These are phyloP conservation scores for Rhingia campestris DNA, from an alignment of 2,888 invertebrate species.

Conservation along the genomic window DNA sequence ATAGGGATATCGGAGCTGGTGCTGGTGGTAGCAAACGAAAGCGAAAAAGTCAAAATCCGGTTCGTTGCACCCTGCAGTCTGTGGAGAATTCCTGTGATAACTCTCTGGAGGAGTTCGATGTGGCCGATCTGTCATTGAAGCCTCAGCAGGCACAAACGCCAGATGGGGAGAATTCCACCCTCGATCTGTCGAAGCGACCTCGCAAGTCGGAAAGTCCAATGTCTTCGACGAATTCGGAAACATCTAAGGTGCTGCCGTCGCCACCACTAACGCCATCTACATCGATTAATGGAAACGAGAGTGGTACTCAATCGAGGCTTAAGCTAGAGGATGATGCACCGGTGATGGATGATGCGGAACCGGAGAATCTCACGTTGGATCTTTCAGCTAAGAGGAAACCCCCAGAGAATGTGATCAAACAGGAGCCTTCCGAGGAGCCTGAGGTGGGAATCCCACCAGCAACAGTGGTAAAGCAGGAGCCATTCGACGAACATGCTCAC, in stretches of 20 bases:
- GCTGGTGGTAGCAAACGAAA: slow-evolving; percentile 87
- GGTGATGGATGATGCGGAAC: slow-evolving; percentile 75
- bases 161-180: slow-evolving; percentile 71
- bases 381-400: slow-evolving; percentile 55
- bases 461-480: slow-evolving; percentile 75
- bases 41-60: slow-evolving; percentile 94
- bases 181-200: slow-evolving; percentile 76
- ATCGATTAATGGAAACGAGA: slow-evolving; percentile 70
- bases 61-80: slow-evolving; percentile 86
- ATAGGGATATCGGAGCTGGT: slow-evolving; percentile 54
- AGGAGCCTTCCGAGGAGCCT: slow-evolving; percentile 39
- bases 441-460: not conserved
- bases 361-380: slow-evolving; percentile 53
- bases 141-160: slow-evolving; percentile 73
- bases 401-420: slow-evolving; percentile 49
- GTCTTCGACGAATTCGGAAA: slow-evolving; percentile 76
- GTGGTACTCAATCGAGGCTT: slow-evolving; percentile 26
- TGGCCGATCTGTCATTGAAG: slow-evolving; percentile 81
- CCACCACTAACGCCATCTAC: slow-evolving; percentile 81
- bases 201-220: slow-evolving; percentile 76
- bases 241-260: slow-evolving; percentile 81
- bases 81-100: slow-evolving; percentile 81
- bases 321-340: slow-evolving; percentile 51
- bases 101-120: slow-evolving; percentile 80
- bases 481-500: slow-evolving; percentile 73